Conservation (phyloP, 2,888 invertebrate species). For the Microlaimidae sp. region DNA sequence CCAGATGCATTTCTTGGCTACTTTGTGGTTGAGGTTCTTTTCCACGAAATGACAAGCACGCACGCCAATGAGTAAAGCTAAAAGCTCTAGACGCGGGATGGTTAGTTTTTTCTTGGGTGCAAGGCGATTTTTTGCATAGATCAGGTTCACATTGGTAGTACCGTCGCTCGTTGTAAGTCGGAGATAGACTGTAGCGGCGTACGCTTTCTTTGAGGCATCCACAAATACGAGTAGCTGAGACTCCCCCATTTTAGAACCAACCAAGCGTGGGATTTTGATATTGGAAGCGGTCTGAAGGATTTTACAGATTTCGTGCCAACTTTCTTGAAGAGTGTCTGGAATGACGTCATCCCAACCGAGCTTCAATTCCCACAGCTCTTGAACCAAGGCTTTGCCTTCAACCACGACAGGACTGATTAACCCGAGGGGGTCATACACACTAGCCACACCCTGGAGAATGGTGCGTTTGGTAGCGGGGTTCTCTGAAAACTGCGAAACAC, state of each 20-base stretch:
- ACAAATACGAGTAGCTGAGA: not conserved
- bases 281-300: not conserved
- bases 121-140: constrained; percentile 3
- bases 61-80: constrained; percentile 14
- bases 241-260: not conserved
- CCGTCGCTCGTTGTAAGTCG: too few species aligned
- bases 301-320: not conserved
- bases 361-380: not conserved
- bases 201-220: not conserved
- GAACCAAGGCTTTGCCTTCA: not conserved
- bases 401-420: not conserved
- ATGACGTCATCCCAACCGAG: not conserved
- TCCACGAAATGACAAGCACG: not conserved
- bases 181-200: not conserved
- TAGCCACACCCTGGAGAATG: not conserved
- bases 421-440: constrained; percentile 1
- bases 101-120: constrained; percentile 11
- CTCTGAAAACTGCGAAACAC: not conserved
- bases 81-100: constrained; percentile 14
- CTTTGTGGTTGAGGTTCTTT: not conserved
- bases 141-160: too few species aligned
- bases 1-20: constrained; percentile 13
- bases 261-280: not conserved
- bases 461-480: not conserved
- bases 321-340: not conserved